Conservation (phyloP, 92 coral and sea anemone genomes). For the Montipora capitata region DNA sequence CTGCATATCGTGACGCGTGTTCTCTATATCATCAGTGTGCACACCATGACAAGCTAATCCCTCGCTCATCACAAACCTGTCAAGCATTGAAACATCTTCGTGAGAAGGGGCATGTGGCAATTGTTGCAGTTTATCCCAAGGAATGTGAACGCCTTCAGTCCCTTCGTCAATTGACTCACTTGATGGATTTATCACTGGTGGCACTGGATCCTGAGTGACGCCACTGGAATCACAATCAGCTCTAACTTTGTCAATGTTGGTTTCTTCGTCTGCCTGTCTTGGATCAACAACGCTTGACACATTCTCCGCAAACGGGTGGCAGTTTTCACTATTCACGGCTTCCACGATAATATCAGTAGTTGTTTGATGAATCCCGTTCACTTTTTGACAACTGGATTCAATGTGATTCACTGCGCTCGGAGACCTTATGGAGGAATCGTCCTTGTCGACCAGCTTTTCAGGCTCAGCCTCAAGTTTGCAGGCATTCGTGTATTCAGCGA, state of each 20-base stretch:
- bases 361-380: background rate
- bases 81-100: background rate
- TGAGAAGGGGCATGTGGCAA: slow-evolving; percentile 2
- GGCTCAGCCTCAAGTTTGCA: background rate
- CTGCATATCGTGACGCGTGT: slow-evolving; percentile 5
- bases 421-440: background rate
- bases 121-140: slow-evolving; percentile 25
- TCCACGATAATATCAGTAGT: background rate
- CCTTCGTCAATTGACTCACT: background rate
- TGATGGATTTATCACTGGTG: background rate
- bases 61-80: slow-evolving; percentile 32
- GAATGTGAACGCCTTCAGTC: background rate
- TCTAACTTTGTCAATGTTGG: background rate
- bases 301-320: background rate
- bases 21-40: background rate
- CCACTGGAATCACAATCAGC: background rate
- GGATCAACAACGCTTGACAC: background rate
- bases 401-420: background rate
- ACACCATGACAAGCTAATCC: slow-evolving; percentile 16
- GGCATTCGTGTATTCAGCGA: background rate
- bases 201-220: background rate
- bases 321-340: background rate
- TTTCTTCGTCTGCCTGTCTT: background rate
- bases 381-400: background rate
- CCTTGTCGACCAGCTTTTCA: background rate